Conservation (phyloP, 92 coral and sea anemone genomes). For the Desmophyllum pertusum region DNA sequence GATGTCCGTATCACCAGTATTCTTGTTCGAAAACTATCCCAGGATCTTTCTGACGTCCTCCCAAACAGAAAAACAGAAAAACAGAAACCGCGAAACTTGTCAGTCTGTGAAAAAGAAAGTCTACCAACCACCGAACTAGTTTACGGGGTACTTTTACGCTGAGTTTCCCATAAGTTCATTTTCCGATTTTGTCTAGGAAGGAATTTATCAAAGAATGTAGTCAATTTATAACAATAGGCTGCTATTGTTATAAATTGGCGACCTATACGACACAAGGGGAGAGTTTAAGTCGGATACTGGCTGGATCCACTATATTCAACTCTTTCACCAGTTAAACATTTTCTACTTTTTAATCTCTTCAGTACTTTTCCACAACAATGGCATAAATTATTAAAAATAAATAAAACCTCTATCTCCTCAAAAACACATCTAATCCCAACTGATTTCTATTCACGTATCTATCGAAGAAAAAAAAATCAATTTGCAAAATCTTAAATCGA, state of each 20-base stretch:
- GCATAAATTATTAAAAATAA: conserved; percentile 25
- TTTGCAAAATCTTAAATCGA: conserved; percentile 15
- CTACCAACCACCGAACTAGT: too few relatives aligned
- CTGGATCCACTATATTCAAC: conserved; percentile 37
- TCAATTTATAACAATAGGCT: conserved; percentile 6
- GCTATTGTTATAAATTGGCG: neutral
- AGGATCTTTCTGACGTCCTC: too few relatives aligned
- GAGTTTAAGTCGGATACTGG: conserved; percentile 23
- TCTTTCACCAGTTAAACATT: conserved; percentile 15
- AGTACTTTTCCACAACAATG: conserved; percentile 27
- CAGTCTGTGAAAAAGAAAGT: too few relatives aligned
- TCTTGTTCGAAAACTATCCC: too few relatives aligned
- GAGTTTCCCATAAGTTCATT: too few relatives aligned
- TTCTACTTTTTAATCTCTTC: conserved; percentile 16
- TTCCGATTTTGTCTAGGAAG: too few relatives aligned
- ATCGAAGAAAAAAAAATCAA: conserved; percentile 4
- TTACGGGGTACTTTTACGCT: too few relatives aligned
- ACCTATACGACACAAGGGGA: conserved; percentile 23
- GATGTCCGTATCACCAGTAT: too few relatives aligned
- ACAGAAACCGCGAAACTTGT: too few relatives aligned
- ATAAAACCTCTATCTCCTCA: conserved; percentile 31
- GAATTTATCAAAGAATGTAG: too few relatives aligned
- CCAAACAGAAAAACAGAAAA: too few relatives aligned
- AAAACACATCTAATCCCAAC: conserved; percentile 25
- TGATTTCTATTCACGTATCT: neutral